Base-by-base conservation (phyloP, 2,113 vertebrate species). In the Onychostruthus taczanowskii region DNA sequence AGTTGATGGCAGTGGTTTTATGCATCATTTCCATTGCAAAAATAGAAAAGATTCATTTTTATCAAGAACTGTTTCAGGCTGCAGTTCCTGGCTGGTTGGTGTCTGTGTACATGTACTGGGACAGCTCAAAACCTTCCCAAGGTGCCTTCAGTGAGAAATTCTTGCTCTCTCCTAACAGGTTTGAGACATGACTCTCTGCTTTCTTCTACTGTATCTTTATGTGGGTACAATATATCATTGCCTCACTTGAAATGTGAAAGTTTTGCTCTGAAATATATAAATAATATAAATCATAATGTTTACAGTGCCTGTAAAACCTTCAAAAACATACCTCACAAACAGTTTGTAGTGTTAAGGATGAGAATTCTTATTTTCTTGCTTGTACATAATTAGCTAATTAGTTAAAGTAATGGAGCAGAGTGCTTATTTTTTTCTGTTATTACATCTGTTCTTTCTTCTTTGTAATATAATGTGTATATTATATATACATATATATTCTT, bases 321-420 rank as follows among this genome's bases (percentile, higher is more conserved):
- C 44, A 74, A 3, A 89, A 93, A 16, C 17, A 7, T 26, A 39
- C 3, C 5, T 20, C 77, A 52, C 41, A 80, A 92, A 44, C 46
- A 49, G 30, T 72, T 92, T 73, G 33, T 84, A 39, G 23, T 55
- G 14, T 49, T 93, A 50, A 67, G 37, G 62, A 37, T 74, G 33
- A 88, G 52, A 90, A 78, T 92, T 93, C 31, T 79, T 86, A 24
- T 47, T 93, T 93, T 89, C 64, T 93, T 94, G 44, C 80, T 96
- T 85, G 55, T 59, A 62, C 16, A 66, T 81, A 87, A 76, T 84
- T 75, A 77, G 33, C 43, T 67, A 35, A 56, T n/a, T n/a, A 23
- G 21, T 20, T n/a, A n/a, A 56, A 33, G 55, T 56, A n/a, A 56
- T n/a, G 33, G 21, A 56, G 55, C 1, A 2, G 16, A 27, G 23